phyloP scores from a whole-genome alignment of 2,113 vertebrate genomes.

The Daubentonia madagascariensis region DNA sequence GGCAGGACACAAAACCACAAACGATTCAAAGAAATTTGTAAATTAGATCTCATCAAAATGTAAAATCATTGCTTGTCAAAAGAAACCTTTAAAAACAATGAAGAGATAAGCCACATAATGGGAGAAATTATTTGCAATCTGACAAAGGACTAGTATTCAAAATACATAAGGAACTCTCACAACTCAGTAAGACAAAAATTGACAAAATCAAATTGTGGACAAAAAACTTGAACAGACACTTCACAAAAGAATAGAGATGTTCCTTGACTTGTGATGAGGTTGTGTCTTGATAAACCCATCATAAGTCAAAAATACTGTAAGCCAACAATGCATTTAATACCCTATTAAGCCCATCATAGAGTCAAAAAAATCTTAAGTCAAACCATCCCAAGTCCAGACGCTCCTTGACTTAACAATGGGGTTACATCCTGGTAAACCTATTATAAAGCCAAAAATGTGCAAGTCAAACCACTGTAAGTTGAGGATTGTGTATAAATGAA shows the following conservation, averaged over 20 bases:
- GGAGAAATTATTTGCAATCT: not conserved
- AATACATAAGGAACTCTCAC: not conserved
- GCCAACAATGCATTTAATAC: too few relatives aligned
- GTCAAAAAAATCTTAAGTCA: too few relatives aligned
- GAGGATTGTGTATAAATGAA: not conserved
- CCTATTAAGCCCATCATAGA: too few relatives aligned
- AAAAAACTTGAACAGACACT: not conserved
- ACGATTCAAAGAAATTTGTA: not conserved
- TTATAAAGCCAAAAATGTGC: too few relatives aligned
- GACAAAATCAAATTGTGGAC: not conserved
- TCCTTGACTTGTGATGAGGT: not conserved
- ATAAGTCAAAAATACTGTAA: too few relatives aligned
- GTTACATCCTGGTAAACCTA: too few relatives aligned
- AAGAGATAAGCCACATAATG: not conserved
- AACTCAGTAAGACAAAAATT: not conserved
- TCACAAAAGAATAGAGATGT: not conserved
- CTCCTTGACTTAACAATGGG: too few relatives aligned
- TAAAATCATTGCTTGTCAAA: not conserved
- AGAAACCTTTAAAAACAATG: not conserved
- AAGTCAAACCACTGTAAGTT: too few relatives aligned
- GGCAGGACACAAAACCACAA: not conserved
- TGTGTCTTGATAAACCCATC: too few relatives aligned
- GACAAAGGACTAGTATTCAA: not conserved
- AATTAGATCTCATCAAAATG: not conserved
- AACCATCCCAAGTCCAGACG: too few relatives aligned